Evolutionary conservation across 2,888 invertebrate species (phyloP), one percentile per base, ranked within the genome.

Genomic region (Beris morrisii): DNA sequence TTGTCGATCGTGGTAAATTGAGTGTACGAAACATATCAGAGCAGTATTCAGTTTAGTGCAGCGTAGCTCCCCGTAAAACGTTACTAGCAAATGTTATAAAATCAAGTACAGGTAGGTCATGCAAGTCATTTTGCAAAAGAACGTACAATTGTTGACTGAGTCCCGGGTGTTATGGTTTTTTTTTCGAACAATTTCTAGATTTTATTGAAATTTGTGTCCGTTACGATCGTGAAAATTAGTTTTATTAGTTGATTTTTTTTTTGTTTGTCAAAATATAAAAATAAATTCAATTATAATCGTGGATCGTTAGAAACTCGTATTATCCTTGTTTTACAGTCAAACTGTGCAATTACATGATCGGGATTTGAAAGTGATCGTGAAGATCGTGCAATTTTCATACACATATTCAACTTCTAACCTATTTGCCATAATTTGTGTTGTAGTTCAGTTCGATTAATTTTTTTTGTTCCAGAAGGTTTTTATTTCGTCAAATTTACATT

Each of bases 91-190:
- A 72, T 67, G 70, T 72, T 72, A 72, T 72, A 72, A 72, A 72
- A 70, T 63, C 67, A 69, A 71, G 69, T 69, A 68, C 69, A 69
- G 67, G 67, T 68, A 69, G 69, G 70, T 70, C 69, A 70, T 69
- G 68, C 67, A 71, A 72, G 72, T 71, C 69, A 72, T 71, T 72
- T 72, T 70, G 71, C 69, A 69, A 71, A 72, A 71, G 70, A 67
- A 70, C 68, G 69, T 69, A 64, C 67, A 67, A 68, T 71, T 68
- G 72, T 70, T 69, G 67, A 46, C 55, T 22, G 13, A 38, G 38
- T 38, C 38, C 38, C 38, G 38, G 38, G 38, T 38, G 38, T 38
- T 38, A 7, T 38, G 22, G 9, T 38, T 38, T 38, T 7, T n/a
- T 38, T 38, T 38, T 38, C 38, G 38, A 7, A 22, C 22, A 22